Evolutionary conservation across 1,140 invertebrate species (phyloP).

Genomic region (Bursaphelenchus mucronatus): DNA sequence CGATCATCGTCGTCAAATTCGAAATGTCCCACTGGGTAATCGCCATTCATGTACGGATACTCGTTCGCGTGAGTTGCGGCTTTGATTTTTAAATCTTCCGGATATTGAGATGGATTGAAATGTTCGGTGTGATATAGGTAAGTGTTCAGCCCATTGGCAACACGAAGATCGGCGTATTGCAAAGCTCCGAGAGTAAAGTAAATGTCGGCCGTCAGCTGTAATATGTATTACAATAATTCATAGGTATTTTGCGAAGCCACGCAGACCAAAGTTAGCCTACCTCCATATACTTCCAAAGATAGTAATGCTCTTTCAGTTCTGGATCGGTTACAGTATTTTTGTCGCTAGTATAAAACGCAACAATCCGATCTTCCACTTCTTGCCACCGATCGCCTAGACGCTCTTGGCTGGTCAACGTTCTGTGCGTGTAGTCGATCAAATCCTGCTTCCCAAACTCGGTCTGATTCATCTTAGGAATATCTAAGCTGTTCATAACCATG

Average conservation of each 20-base stretch:
- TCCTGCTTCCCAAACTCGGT: not conserved
- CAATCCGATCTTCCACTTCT: not conserved
- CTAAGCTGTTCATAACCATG: conserved; percentile 25
- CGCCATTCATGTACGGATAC: conserved; percentile 26
- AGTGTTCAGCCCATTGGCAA: conserved; percentile 7
- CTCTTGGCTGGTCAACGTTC: not conserved
- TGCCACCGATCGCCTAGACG: conserved; percentile 12
- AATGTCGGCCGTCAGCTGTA: conserved; percentile 27
- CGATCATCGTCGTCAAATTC: conserved; percentile 30
- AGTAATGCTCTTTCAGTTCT: not conserved
- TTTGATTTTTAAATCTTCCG: conserved; percentile 17
- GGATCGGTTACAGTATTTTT: conserved; percentile 3
- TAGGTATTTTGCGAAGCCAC: not conserved
- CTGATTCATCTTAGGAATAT: not conserved
- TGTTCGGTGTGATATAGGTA: conserved; percentile 21
- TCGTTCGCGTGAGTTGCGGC: conserved; percentile 18
- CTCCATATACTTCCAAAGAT: conserved; percentile 14
- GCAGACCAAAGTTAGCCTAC: not conserved
- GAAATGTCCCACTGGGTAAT: conserved; percentile 23
- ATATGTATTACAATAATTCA: not conserved
- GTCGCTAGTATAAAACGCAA: conserved; percentile 21
- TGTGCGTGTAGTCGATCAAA: conserved; percentile 13
- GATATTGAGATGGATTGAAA: conserved; percentile 24
- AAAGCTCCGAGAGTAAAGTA: conserved; percentile 29
- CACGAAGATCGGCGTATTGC: conserved; percentile 10